Evolutionary conservation across 2,797 vertebrate species (phyloP), one percentile per base, ranked within the genome.

Genomic region (Myripristis murdjan): DNA sequence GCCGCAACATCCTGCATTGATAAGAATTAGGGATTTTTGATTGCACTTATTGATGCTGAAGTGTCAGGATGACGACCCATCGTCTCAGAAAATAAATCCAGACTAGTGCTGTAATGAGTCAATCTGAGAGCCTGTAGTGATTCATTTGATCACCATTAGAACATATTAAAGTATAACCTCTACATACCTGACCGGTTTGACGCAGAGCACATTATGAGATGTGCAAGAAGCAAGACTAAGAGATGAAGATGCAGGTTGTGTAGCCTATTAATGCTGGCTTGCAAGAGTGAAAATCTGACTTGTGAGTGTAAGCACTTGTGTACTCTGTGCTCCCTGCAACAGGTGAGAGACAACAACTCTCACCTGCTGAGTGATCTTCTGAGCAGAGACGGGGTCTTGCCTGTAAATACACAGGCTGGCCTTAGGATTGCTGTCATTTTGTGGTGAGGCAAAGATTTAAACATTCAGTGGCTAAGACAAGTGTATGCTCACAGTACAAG

Each of bases 1-100:
- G 16, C 48, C 28, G 23, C 14, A 44, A 10, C 60, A 58, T 44
- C 51, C 55, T 53, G 37, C 28, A 73, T 33, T 55, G 12, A 65
- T 35, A 41, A 43, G 20, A 15, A 59, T 46, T 26, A 59, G 4
- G n/a, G 4, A 41, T 41, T 41, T n/a, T 16, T 9, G 14, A 26
- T 43, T 11, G 20, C 3, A 43, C 39, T 44, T 77, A 77, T 58
- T 56, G 74, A 79, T 57, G 59, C 54, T 6, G 14, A 51, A 39
- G 43, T 70, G 20, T 43, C n/a, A 52, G 52, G 80, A 53, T 69
- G 44, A 75, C 77, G 73, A 78, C 15, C 49, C 9, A 41, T 49
- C 8, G 10, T 43, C 6, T 3, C 16, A 52, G 37, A 60, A 14
- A 59, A 26, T 16, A 46, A 39, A 61, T 67, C 23, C 15, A 41